Evolutionary conservation across 2,888 invertebrate species (phyloP), one percentile per base, ranked within the genome.

Genomic region (Phlogophora meticulosa): DNA sequence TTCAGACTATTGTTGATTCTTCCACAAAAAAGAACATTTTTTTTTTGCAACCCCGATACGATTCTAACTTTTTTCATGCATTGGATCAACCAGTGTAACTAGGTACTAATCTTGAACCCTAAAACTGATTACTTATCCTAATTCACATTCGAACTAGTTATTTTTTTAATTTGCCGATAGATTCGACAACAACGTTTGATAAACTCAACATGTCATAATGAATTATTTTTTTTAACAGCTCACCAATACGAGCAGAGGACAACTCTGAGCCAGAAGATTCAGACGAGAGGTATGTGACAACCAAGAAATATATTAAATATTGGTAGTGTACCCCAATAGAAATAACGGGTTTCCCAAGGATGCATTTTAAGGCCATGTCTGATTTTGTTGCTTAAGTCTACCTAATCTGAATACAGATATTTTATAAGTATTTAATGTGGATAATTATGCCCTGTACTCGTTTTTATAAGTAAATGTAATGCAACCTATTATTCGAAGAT

Each of bases 201-300:
- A 28, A 28, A 43, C n/a, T 53, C 38, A 9, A 53, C n/a, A 10
- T 17, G 2, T 49, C 36, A 24, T 34, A 15, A 34, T n/a, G 4
- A 13, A 20, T 69, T n/a, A 1, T 53, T 13, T 55, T 22, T 28
- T n/a, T 40, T 42, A 51, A 61, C 59, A 80, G 80, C 75, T 72
- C 80, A 59, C 72, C 81, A 53, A 72, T 69, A 68, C 80, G 78
- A 73, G 71, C 45, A 72, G 80, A 81, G 76, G 81, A 81, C 80
- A 81, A 81, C 78, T 81, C 78, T 76, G 81, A 81, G 78, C 80
- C 75, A 76, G 59, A 70, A 68, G 70, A 72, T 72, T 70, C 80
- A 68, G 78, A 78, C 24, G 64, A 70, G 81, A 80, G 80, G 80
- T 80, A 59, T 46, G 58, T 69, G 4, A 34, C 0, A 51, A 9